Percentiles rank a stretch among this genome's conserved stretches.
phyloP scores from a whole-genome alignment of 2,113 vertebrate species.

The Otis tarda region DNA sequence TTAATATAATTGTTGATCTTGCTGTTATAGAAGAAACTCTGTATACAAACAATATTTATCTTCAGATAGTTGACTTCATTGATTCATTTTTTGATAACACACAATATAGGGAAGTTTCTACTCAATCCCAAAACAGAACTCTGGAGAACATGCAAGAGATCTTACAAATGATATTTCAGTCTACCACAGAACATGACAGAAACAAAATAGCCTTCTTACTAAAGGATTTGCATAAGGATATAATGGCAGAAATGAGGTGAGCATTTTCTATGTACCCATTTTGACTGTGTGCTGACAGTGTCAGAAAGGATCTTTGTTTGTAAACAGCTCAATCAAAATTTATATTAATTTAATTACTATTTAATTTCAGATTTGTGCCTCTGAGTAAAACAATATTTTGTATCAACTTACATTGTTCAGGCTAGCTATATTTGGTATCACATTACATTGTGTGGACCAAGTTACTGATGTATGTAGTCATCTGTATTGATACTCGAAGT shows the following conservation, averaged over 20 bases:
- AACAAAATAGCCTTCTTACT: conserved; percentile 1
- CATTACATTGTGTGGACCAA: neutral
- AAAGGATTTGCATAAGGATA: neutral
- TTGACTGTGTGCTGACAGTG: neutral
- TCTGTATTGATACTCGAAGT: neutral
- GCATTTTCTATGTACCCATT: neutral
- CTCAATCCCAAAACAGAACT: neutral
- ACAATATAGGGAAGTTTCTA: neutral
- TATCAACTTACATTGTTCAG: neutral
- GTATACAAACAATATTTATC: neutral
- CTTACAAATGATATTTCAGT: neutral
- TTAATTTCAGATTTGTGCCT: neutral
- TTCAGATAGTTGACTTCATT: conserved; percentile 16
- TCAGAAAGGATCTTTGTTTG: neutral
- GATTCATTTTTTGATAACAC: conserved; percentile 11
- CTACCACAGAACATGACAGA: neutral
- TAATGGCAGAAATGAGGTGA: conserved; percentile 59
- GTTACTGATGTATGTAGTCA: neutral
- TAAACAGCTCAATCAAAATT: neutral
- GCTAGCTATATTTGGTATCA: neutral
- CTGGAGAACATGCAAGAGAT: neutral
- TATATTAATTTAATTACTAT: neutral
- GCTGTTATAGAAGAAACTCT: neutral
- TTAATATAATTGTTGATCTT: neutral
- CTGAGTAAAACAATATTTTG: neutral